Percentiles rank a stretch among this genome's conserved stretches.
Evolutionary conservation across 2,888 invertebrate species (phyloP).

Genomic region (Amiota communis): DNA sequence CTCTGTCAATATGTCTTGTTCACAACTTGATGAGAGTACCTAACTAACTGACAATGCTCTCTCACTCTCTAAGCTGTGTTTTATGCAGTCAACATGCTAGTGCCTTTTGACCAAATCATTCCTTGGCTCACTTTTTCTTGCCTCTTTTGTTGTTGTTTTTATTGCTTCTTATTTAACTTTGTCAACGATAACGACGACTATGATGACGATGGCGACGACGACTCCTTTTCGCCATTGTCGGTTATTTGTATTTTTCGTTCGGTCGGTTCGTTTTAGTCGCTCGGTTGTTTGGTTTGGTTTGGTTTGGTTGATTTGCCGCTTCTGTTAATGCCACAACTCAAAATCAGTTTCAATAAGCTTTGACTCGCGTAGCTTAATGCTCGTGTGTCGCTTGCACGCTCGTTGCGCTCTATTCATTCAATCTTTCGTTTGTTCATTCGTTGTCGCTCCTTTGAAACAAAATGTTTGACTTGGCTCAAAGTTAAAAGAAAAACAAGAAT

Average conservation of each 20-base stretch:
- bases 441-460: no score
- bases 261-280: background rate
- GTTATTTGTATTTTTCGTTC: background rate
- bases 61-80: slow-evolving; percentile 18
- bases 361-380: slow-evolving; percentile 64
- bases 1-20: no score
- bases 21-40: no score
- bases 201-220: slow-evolving; percentile 5
- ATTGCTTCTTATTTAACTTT: background rate
- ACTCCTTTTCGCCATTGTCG: slow-evolving; percentile 16
- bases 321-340: slow-evolving; percentile 37
- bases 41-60: slow-evolving; percentile 33
- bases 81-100: slow-evolving; percentile 11
- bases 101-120: slow-evolving; percentile 7
- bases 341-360: slow-evolving; percentile 66
- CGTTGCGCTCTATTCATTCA: slow-evolving; percentile 39
- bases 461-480: no score
- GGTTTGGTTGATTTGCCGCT: slow-evolving; percentile 1
- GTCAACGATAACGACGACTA: slow-evolving; percentile 3
- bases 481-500: slow-evolving; percentile 35
- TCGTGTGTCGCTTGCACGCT: slow-evolving; percentile 45
- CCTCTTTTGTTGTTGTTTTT: slow-evolving; percentile 17
- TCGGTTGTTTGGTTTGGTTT: background rate
- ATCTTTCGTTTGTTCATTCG: slow-evolving; percentile 44
- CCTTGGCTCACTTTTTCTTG: background rate